Evolutionary conservation across 1,140 invertebrate genomes (phyloP).

Genomic region (Protaetia brevitarsis): DNA sequence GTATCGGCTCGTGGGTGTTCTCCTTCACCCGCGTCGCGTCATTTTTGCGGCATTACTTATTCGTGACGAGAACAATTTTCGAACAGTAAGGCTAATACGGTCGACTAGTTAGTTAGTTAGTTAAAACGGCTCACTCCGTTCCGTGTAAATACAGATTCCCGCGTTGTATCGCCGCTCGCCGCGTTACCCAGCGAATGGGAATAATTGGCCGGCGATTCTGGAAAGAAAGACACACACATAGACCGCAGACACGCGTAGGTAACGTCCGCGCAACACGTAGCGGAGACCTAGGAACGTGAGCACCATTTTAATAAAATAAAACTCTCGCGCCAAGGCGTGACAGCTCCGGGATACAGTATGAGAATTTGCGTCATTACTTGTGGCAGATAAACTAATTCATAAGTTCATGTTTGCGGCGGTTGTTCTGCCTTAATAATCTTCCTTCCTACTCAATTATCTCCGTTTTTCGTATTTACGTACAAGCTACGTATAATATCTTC

Average conservation of each 20-base stretch:
- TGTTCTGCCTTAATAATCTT: conserved; percentile 22
- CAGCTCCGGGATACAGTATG: conserved; percentile 20
- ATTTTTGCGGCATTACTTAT: not conserved
- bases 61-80: conserved; percentile 8
- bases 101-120: not conserved
- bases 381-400: conserved; percentile 24
- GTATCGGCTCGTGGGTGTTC: conserved; percentile 12
- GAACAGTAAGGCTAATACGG: not conserved
- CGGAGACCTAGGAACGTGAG: not conserved
- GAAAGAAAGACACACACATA: not conserved
- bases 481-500: not conserved
- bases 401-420: conserved; percentile 20
- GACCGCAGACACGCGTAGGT: not conserved
- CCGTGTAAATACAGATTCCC: conserved; percentile 2
- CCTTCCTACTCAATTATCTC: conserved; percentile 26
- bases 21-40: not conserved
- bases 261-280: not conserved
- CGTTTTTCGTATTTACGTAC: conserved; percentile 13
- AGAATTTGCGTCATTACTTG: conserved; percentile 25
- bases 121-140: conserved; percentile 2
- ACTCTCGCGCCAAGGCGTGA: conserved; percentile 15
- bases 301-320: conserved; percentile 25
- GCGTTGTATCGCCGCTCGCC: not conserved
- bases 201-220: not conserved
- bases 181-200: not conserved